phyloP scores from a whole-genome alignment of 2,797 vertebrate species.

The Spondyliosoma cantharus region DNA sequence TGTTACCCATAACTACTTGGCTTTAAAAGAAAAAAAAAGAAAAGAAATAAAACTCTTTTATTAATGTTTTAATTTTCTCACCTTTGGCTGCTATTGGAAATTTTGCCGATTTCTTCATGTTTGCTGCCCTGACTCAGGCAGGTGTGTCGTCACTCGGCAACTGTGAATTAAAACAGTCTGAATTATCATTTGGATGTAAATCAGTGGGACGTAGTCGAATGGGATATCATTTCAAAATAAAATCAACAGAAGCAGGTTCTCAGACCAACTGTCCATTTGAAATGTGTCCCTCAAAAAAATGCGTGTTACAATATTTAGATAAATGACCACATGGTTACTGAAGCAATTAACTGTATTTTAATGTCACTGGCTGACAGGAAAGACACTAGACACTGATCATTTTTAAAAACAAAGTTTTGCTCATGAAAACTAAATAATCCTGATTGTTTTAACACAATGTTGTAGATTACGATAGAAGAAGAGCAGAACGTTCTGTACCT shows the following conservation, averaged over 20 bases:
- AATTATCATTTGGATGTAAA: background rate
- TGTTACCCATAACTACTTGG: background rate
- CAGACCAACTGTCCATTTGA: background rate
- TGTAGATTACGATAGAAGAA: background rate
- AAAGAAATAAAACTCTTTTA: too few relatives aligned
- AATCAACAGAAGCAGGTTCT: background rate
- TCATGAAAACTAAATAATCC: background rate
- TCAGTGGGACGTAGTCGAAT: background rate
- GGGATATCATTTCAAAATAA: background rate
- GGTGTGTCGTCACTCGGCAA: background rate
- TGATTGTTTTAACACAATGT: too few relatives aligned
- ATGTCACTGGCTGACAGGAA: background rate
- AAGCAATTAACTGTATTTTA: background rate
- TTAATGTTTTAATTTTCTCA: conserved; percentile 2
- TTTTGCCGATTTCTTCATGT: conserved; percentile 59
- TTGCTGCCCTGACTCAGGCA: conserved; percentile 8
- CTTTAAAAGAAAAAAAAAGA: too few relatives aligned
- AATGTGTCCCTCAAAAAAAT: background rate
- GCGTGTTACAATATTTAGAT: background rate
- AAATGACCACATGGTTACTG: background rate
- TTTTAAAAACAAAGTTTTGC: background rate
- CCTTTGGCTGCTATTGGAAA: conserved; percentile 28
- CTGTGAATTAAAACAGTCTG: background rate
- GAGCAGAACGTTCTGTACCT: conserved; percentile 46
- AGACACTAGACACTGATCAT: background rate